Evolutionary conservation across 2,888 invertebrate genomes (phyloP), one percentile per base, ranked within the genome.

Genomic region (Epiblema foenella): DNA sequence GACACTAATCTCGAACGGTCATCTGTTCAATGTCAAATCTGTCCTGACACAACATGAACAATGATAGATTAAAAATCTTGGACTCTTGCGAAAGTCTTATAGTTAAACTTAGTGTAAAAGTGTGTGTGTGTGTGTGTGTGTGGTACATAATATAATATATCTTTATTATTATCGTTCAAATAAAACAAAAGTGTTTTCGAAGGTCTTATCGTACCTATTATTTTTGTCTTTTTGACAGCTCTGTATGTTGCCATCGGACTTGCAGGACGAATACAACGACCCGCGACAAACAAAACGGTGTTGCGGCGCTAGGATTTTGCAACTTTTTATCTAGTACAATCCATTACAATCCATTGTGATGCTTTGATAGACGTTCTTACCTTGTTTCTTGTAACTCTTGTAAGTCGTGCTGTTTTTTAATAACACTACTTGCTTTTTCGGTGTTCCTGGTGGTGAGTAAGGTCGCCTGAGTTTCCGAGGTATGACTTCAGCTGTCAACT

Each of bases 251-350:
- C 39, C 39, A 12, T 12, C 42, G 15, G 42, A 51, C 18, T 33
- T 46, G 42, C 17, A 68, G 42, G 54, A 52, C 11, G 39, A 62
- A 62, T 56, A 56, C 68, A 63, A 37, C 24, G 68, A 63, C 68
- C 68, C 54, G 20, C 20, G 46, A 49, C 49, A 46, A 42, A 42
- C 42, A 15, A 62, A 24, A 68, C 46, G 57, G 0, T 12, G 39
- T 29, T 54, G 17, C 24, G 58, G 7, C 3, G 15, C 42, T 42
- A 46, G 20, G 39, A 46, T 20, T 17, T 54, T 63, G 46, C 8
- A 29, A 17, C 54, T 68, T 52, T 59, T 62, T 62, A 49, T n/a
- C n/a, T 51, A 12, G 29, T 51, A 49, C 46, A 67, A 49, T 51
- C 37, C 37, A 29, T 46, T 18, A 17, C 42, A 46, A 15, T n/a